These are phyloP conservation scores for Muntiacus reevesi DNA, from an alignment of 2,113 vertebrate genomes.

Conservation along the genomic window DNA sequence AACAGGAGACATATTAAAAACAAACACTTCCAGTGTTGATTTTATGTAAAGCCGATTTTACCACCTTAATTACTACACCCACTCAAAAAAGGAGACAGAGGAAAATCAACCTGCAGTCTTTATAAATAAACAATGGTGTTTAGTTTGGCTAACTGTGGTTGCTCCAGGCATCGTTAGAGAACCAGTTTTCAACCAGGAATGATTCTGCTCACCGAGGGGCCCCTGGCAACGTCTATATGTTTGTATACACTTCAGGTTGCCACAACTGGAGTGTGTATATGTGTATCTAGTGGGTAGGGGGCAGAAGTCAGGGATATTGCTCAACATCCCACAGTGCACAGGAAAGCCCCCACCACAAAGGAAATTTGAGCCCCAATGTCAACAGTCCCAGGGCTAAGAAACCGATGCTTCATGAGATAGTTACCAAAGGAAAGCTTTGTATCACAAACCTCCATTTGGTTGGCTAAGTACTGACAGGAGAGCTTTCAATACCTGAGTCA, in stretches of 20 bases:
- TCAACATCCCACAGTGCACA: not conserved
- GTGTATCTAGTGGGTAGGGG: not conserved
- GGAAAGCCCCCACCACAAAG: not conserved
- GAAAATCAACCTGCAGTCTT: not conserved
- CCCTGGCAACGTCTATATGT: not conserved
- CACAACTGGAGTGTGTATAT: not conserved
- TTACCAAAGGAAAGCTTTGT: not conserved
- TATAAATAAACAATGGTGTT: not conserved
- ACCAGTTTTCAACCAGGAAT: not conserved
- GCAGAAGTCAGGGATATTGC: not conserved
- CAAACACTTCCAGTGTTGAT: not conserved
- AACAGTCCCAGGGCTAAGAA: not conserved
- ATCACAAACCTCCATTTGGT: not conserved
- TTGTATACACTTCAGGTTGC: not conserved
- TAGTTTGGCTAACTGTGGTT: not conserved
- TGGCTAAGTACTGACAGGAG: not conserved
- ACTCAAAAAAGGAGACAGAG: not conserved
- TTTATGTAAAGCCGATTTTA: not conserved
- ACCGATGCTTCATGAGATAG: not conserved
- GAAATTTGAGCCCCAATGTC: not conserved
- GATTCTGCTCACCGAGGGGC: not conserved
- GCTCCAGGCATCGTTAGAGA: not conserved
- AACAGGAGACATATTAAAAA: not conserved
- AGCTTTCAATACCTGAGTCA: not conserved
- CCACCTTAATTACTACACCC: not conserved